Conservation (phyloP, 2,113 vertebrate genomes). For the Rutilus rutilus region DNA sequence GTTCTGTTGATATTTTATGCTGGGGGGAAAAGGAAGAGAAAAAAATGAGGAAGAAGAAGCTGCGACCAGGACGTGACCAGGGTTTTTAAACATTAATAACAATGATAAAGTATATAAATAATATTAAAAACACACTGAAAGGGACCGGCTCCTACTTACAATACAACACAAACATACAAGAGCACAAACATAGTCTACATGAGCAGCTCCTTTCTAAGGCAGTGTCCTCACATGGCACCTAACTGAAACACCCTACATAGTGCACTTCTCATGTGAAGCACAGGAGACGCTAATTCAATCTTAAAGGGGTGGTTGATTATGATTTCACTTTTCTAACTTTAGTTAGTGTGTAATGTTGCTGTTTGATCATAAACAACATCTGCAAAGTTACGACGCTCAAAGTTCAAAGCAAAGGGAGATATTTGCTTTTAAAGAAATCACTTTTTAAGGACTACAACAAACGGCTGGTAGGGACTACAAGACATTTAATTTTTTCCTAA, state of each 20-base stretch:
- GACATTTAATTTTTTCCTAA: too few relatives aligned
- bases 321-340: too few relatives aligned
- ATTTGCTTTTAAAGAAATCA: too few relatives aligned
- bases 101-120: neutral
- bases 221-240: neutral
- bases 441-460: too few relatives aligned
- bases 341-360: too few relatives aligned
- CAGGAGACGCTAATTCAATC: neutral
- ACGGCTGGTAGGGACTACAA: too few relatives aligned
- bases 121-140: neutral
- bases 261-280: neutral
- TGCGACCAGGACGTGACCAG: neutral
- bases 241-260: neutral
- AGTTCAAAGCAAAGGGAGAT: too few relatives aligned
- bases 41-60: neutral
- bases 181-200: neutral
- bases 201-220: neutral
- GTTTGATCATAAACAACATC: too few relatives aligned
- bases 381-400: too few relatives aligned
- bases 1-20: slow-evolving; percentile 15
- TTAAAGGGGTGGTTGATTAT: too few relatives aligned
- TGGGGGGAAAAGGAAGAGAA: neutral
- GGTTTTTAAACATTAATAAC: neutral
- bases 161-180: neutral
- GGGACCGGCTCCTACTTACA: neutral